A percentile compares a stretch with the other conserved stretches of the same genome.
Conservation (phyloP, 2,797 vertebrate species). For the Rhinoraja longicauda region DNA sequence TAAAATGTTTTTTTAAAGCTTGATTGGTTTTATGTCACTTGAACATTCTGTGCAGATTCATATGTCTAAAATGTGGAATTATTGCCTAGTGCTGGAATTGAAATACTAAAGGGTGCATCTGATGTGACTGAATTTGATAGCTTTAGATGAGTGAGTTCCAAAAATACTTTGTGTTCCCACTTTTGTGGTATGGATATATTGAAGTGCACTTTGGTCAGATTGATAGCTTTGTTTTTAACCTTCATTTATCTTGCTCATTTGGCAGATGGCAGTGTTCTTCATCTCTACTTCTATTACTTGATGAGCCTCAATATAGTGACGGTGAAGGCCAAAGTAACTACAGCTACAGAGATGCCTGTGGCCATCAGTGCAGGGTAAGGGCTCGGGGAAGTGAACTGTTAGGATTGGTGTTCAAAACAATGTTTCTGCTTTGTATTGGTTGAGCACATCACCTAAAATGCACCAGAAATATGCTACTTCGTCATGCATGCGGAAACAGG, state of each 20-base stretch:
- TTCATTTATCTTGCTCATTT: neutral
- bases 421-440: neutral
- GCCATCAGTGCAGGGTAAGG: slow-evolving; percentile 83
- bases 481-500: too few relatives aligned
- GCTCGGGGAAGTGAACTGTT: neutral
- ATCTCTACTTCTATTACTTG: slow-evolving; percentile 85
- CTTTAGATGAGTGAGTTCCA: neutral
- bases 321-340: slow-evolving; percentile 81
- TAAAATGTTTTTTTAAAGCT: too few relatives aligned
- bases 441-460: neutral
- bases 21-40: neutral
- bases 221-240: neutral
- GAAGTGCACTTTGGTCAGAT: neutral
- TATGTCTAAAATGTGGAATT: neutral
- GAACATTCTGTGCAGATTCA: neutral
- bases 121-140: neutral
- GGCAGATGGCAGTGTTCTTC: slow-evolving; percentile 78
- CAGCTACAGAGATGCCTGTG: slow-evolving; percentile 65
- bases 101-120: neutral
- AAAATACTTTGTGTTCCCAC: neutral
- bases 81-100: neutral
- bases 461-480: neutral
- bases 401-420: neutral
- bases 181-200: neutral
- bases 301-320: slow-evolving; percentile 97